Percentiles rank a stretch among this genome's conserved stretches.
Conservation (phyloP, 1,140 invertebrate genomes). For the Conopomorpha cramerella region DNA sequence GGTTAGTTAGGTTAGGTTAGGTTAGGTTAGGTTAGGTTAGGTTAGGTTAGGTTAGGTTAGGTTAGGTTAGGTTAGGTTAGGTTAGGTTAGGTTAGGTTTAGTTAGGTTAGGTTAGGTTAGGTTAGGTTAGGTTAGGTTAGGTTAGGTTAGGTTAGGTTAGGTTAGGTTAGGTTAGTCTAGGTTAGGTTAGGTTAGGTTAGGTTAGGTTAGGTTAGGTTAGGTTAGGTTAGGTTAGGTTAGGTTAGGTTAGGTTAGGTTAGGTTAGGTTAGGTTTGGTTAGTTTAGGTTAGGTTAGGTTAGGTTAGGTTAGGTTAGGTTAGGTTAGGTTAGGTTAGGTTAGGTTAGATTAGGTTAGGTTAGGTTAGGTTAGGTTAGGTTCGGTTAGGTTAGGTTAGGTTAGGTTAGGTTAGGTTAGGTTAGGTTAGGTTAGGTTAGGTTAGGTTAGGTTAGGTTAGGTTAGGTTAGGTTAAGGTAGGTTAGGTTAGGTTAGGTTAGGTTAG, state of each 20-base stretch:
- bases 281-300: too few relatives aligned
- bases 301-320: conserved; percentile 5
- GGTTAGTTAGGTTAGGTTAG: neutral
- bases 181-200: conserved; percentile 6
- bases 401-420: conserved; percentile 6
- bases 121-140: conserved; percentile 5
- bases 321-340: conserved; percentile 5
- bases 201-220: conserved; percentile 5
- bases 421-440: conserved; percentile 5
- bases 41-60: neutral
- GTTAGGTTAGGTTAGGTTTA: conserved; percentile 5
- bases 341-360: conserved; percentile 5
- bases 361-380: too few relatives aligned
- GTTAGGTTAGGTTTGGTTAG: too few relatives aligned
- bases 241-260: conserved; percentile 5
- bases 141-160: conserved; percentile 6
- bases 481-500: conserved; percentile 5
- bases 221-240: conserved; percentile 5
- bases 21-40: neutral
- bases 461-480: too few relatives aligned
- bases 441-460: conserved; percentile 5
- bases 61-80: conserved; percentile 6
- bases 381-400: too few relatives aligned
- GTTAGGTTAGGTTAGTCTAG: too few relatives aligned
- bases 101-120: conserved; percentile 5